Base-by-base conservation (phyloP, 2,113 vertebrate genomes). In the Lampris incognitus region DNA sequence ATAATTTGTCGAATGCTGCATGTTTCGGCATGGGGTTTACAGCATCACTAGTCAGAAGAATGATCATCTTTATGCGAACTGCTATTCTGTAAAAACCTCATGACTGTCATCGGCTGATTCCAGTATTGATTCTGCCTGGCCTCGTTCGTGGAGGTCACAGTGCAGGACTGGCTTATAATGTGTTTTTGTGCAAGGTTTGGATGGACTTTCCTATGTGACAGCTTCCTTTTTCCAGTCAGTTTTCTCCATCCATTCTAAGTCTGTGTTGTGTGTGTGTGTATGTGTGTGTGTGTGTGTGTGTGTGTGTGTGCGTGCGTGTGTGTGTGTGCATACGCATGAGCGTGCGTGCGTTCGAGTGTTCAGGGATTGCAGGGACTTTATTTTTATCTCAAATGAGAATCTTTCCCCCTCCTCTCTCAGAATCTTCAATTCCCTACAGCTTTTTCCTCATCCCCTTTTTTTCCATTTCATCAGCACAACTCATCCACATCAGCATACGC, bases 341-440 rank as follows among this genome's bases (percentile, higher is more conserved):
- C 36, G 1, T 3, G 6, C 10, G 2, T 44, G 38, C 64, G 79
- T 64, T 42, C 8, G 38, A 40, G 36, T 72, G 66, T 61, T 76
- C 37, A 68, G 52, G 78, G 52, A 79, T 72, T 79, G 74, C n/a
- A 39, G 56, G 51, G 46, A 73, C 76, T 87, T 61, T 88, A 84
- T 89, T 88, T 85, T 85, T 89, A 89, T 89, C 87, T 92, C 80
- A 89, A 89, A 89, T 90, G 74, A 88, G 79, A 88, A 92, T 92
- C 83, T 79, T 74, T 41, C 61, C 67, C 55, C 59, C 79, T 58
- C 65, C 58, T 61, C 63, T 66, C 75, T 65, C 85, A 59, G 62
- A 78, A 71, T 87, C 56, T 76, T 84, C 77, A 80, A 76, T 87
- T 80, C 79, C 85, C 84, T 69, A 57, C 78, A 79, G 73, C 78